These are phyloP conservation scores for Daubentonia madagascariensis DNA, from an alignment of 2,113 vertebrate genomes.

Conservation along the genomic window DNA sequence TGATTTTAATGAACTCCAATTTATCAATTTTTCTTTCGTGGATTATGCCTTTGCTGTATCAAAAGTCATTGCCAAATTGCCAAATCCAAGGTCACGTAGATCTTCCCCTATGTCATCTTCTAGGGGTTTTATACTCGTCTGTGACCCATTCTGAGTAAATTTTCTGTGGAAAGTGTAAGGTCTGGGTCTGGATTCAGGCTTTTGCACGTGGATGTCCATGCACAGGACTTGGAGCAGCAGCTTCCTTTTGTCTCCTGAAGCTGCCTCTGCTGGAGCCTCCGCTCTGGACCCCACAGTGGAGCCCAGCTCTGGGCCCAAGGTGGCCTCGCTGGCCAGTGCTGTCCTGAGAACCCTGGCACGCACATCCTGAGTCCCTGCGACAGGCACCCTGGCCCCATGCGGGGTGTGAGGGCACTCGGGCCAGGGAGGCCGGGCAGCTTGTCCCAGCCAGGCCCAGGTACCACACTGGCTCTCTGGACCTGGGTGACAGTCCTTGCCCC, in stretches of 20 bases:
- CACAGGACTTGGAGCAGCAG: not conserved
- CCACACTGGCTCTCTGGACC: too few relatives aligned
- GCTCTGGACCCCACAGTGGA: not conserved
- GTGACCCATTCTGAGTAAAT: accelerated
- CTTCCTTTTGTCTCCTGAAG: too few relatives aligned
- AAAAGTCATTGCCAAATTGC: accelerated
- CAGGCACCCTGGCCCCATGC: accelerated
- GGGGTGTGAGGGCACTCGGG: accelerated
- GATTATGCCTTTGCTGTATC: too few relatives aligned
- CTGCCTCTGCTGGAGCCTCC: not conserved
- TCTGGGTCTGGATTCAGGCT: not conserved
- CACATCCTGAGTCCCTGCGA: not conserved
- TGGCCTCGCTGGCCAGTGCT: not conserved
- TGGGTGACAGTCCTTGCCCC: not conserved
- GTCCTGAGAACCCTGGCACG: not conserved
- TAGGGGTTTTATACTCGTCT: accelerated
- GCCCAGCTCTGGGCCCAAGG: not conserved
- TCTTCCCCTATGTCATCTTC: accelerated
- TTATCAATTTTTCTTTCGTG: not conserved
- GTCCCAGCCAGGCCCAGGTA: accelerated
- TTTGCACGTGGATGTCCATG: accelerated
- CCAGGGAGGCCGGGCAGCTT: not conserved
- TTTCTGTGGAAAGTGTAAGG: accelerated
- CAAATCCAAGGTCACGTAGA: not conserved
- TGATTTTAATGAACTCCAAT: not conserved